Conservation (phyloP, 1,140 invertebrate species). For the Nebria ingens region DNA sequence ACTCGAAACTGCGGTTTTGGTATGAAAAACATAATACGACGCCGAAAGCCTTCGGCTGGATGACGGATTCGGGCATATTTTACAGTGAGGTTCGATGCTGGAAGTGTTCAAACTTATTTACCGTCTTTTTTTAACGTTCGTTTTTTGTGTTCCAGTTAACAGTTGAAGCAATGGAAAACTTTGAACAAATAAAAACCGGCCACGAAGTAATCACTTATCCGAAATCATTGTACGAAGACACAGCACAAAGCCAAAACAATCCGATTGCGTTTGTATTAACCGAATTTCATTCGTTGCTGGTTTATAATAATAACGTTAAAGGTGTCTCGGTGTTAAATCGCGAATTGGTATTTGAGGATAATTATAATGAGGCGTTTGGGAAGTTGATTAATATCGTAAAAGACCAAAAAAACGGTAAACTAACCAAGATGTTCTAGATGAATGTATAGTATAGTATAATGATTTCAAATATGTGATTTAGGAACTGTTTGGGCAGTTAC, state of each 20-base stretch:
- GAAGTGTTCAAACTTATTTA: constrained; percentile 55
- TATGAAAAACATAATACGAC: constrained; percentile 51
- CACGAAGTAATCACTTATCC: constrained; percentile 18
- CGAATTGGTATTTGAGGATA: constrained; percentile 78
- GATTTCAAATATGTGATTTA: constrained; percentile 12
- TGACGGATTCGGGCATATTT: constrained; percentile 64
- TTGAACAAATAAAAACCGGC: background rate
- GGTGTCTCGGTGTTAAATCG: constrained; percentile 79
- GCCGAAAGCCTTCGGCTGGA: constrained; percentile 78
- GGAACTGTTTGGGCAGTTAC: constrained; percentile 78
- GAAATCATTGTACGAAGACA: constrained; percentile 27
- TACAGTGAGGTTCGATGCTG: constrained; percentile 58
- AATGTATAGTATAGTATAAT: background rate
- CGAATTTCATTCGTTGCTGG: constrained; percentile 79
- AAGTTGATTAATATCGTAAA: constrained; percentile 70
- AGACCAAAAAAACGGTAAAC: constrained; percentile 61
- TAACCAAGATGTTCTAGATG: constrained; percentile 10
- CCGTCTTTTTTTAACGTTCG: background rate
- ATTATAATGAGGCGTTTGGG: constrained; percentile 70
- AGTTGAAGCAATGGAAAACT: background rate
- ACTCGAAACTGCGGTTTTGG: constrained; percentile 73
- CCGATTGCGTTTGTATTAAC: constrained; percentile 77
- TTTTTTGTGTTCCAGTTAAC: background rate
- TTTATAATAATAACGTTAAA: constrained; percentile 74
- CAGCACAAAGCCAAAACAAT: constrained; percentile 31